Evolutionary conservation across 2,797 vertebrate genomes (phyloP).

Genomic region (Eulemur rubriventer): DNA sequence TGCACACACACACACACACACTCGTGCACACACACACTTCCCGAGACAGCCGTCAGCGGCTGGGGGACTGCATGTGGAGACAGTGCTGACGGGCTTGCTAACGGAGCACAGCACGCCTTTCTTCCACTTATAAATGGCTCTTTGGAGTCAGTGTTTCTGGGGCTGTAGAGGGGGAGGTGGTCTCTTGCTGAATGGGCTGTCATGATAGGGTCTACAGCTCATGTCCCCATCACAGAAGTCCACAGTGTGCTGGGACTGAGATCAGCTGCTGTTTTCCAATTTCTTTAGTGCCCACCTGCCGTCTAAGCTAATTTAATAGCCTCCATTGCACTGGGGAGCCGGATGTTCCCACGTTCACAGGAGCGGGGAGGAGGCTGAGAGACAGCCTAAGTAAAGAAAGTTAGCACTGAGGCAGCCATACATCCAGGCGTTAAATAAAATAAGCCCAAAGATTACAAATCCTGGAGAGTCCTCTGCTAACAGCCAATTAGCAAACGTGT

Average conservation of each 20-base stretch:
- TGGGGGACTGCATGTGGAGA: background rate
- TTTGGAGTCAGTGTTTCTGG: constrained; percentile 21
- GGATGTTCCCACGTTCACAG: constrained; percentile 38
- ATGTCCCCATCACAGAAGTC: constrained; percentile 64
- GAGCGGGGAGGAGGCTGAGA: constrained; percentile 38
- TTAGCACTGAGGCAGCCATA: background rate
- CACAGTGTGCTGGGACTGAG: constrained; percentile 62
- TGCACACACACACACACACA: background rate
- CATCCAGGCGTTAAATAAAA: constrained; percentile 69
- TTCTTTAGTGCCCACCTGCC: constrained; percentile 83
- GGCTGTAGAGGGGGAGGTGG: background rate
- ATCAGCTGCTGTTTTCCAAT: constrained; percentile 84
- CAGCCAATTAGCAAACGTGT: constrained; percentile 64
- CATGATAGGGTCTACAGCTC: constrained; percentile 49
- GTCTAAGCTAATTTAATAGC: constrained; percentile 81
- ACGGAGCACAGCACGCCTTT: background rate
- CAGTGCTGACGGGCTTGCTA: background rate
- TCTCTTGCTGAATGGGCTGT: constrained; percentile 59
- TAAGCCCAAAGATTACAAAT: constrained; percentile 67
- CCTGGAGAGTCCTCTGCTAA: constrained; percentile 64
- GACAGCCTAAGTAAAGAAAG: constrained; percentile 59
- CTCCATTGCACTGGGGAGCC: constrained; percentile 69
- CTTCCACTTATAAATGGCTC: background rate
- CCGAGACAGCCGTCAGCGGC: background rate
- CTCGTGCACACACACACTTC: background rate